These are phyloP conservation scores for Strigops habroptila DNA, from an alignment of 2,113 vertebrate species.

Conservation along the genomic window DNA sequence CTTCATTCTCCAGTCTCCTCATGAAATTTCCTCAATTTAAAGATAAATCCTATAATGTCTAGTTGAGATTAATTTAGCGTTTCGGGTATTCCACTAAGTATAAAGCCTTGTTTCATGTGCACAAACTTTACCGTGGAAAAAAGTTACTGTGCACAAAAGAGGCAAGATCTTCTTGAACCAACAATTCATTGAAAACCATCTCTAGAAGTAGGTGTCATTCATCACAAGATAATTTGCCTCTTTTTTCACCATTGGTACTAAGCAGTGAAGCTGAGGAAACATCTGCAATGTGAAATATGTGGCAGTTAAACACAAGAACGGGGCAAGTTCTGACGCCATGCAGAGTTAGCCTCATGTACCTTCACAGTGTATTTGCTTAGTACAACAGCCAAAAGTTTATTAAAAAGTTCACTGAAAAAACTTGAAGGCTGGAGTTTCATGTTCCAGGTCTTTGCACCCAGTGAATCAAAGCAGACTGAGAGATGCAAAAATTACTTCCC, in stretches of 20 bases:
- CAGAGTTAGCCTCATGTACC: neutral
- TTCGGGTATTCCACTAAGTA: neutral
- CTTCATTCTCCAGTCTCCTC: neutral
- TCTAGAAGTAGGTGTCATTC: neutral
- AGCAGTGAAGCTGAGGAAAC: neutral
- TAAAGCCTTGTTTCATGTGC: neutral
- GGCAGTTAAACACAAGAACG: neutral
- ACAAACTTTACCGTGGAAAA: neutral
- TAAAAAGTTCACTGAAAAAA: neutral
- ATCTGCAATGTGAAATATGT: neutral
- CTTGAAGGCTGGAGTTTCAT: neutral
- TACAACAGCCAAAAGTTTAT: neutral
- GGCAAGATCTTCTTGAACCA: neutral
- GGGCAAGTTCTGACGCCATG: neutral
- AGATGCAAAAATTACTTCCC: neutral
- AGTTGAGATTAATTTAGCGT: neutral
- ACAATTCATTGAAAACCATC: neutral
- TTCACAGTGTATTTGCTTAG: neutral
- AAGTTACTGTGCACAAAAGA: neutral
- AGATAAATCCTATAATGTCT: neutral
- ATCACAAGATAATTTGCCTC: neutral
- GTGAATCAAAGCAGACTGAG: neutral
- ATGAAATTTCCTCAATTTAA: neutral
- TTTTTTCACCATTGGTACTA: neutral
- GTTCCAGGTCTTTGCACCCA: neutral